A percentile compares a stretch with the other conserved stretches of the same genome.
Conservation (phyloP, 2,888 invertebrate genomes). For the Pardosa pseudoannulata region DNA sequence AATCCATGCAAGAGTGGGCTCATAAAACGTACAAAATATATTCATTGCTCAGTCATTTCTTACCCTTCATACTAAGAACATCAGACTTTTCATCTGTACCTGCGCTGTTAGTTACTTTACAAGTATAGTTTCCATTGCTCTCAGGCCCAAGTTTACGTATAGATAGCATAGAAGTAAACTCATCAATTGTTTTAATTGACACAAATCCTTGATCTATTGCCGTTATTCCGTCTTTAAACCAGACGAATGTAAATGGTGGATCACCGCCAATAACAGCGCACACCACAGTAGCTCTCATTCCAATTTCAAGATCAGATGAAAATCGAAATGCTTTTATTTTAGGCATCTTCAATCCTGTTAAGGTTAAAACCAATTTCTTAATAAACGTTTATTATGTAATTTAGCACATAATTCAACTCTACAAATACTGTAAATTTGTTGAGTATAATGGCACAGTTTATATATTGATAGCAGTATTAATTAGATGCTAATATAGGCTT, state of each 20-base stretch:
- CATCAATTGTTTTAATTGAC: constrained; percentile 16
- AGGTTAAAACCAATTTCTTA: not conserved
- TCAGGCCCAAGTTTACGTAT: constrained; percentile 32
- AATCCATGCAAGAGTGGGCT: too few relatives aligned
- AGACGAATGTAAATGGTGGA: constrained; percentile 34
- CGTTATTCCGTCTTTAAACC: constrained; percentile 41
- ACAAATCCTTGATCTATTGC: not conserved
- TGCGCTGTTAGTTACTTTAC: constrained; percentile 14
- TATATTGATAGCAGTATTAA: too few relatives aligned
- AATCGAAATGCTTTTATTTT: constrained; percentile 40
- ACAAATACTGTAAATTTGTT: too few relatives aligned
- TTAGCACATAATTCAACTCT: too few relatives aligned
- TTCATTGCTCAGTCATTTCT: too few relatives aligned
- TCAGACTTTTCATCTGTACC: constrained; percentile 1
- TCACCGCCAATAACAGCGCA: constrained; percentile 55
- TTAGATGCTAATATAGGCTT: too few relatives aligned
- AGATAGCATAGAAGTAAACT: constrained; percentile 37
- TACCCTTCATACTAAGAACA: constrained; percentile 13
- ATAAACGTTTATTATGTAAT: too few relatives aligned
- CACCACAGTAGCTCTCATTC: constrained; percentile 12
- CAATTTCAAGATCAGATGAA: not conserved
- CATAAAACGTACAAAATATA: too few relatives aligned
- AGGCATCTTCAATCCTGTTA: not conserved
- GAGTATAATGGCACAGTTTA: too few relatives aligned
- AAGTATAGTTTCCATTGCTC: too few relatives aligned